Percentiles rank a stretch among this genome's conserved stretches.
These are phyloP conservation scores for Phataginus tricuspis DNA, from an alignment of 2,797 vertebrate genomes.

Conservation along the genomic window DNA sequence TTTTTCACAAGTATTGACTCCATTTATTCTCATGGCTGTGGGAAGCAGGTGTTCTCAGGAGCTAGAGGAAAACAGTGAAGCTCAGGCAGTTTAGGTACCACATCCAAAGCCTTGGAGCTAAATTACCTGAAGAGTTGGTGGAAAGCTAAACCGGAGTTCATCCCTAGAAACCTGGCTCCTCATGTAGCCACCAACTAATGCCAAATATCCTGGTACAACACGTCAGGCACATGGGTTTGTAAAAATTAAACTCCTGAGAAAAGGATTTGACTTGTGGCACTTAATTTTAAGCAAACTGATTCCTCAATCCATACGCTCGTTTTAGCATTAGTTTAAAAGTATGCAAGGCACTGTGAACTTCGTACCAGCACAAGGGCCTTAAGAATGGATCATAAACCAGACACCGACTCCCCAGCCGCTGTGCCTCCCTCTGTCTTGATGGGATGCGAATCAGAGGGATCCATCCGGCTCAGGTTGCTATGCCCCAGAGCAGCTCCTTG, in stretches of 20 bases:
- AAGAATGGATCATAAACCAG: neutral
- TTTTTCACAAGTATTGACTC: neutral
- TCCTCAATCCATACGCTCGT: neutral
- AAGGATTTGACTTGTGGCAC: neutral
- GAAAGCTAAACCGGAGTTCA: too few species aligned
- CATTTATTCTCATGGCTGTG: neutral
- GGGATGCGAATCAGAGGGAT: neutral
- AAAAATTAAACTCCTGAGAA: neutral
- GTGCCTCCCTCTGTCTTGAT: neutral
- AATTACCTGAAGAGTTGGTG: too few species aligned
- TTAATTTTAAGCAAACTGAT: slow-evolving; percentile 22
- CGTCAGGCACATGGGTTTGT: neutral
- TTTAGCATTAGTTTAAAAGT: neutral
- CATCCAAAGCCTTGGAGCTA: too few species aligned
- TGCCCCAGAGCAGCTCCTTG: neutral
- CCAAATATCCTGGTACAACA: neutral
- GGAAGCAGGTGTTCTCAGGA: neutral
- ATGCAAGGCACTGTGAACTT: neutral
- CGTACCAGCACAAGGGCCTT: neutral
- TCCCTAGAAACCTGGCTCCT: neutral
- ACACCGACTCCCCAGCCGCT: too few species aligned
- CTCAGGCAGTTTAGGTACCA: neutral
- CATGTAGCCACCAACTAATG: too few species aligned
- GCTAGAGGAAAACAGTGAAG: neutral
- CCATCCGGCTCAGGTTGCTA: neutral